Base-by-base conservation (phyloP, 2,113 vertebrate species). In the Eubucco bourcierii region DNA sequence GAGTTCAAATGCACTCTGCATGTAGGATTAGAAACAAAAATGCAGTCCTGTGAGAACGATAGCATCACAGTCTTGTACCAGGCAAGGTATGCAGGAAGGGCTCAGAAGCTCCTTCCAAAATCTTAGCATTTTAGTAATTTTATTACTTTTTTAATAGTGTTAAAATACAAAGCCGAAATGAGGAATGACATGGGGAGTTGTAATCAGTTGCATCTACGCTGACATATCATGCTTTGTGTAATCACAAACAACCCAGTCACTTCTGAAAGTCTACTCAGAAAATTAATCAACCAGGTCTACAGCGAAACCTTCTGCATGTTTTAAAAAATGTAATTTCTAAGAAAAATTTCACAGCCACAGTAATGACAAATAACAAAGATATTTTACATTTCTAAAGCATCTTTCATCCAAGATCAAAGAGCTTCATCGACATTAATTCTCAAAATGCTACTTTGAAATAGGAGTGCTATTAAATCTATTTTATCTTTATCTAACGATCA, bases 331-430 rank as follows among this genome's bases (percentile, higher is more conserved):
- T 61, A 41, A 88, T 95, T 95, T 91, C 82, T 91, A 50, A 87
- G 59, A 92, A 93, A 92, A 95, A 79, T 82, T 88, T 92, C 87
- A 88, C 72, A 95, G 80, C 78, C 75, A 73, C 52, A 7, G n/a
- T 83, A n/a, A 94, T 83, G 94, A 96, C 94, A 95, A 91, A 95
- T 94, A 94, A 18, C 55, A 61, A 88, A 74, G 81, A 92, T 75
- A 93, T 65, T 96, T 96, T 94, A 94, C 85, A 95, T 95, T 96
- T 96, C 95, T 95, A 84, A 96, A 86, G 82, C 90, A 95, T 92
- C 93, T 96, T 95, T 96, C 95, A 96, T 94, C 93, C 94, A 59
- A 90, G 89, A 96, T 96, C 91, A 96, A 96, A 95, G 72, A 94
- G 75, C 53, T 41, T 78, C 39, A 77, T 87, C 87, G 80, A 87